A percentile compares a stretch with the other conserved stretches of the same genome.
Conservation (phyloP, 2,888 invertebrate species). For the Ophion costatus region DNA sequence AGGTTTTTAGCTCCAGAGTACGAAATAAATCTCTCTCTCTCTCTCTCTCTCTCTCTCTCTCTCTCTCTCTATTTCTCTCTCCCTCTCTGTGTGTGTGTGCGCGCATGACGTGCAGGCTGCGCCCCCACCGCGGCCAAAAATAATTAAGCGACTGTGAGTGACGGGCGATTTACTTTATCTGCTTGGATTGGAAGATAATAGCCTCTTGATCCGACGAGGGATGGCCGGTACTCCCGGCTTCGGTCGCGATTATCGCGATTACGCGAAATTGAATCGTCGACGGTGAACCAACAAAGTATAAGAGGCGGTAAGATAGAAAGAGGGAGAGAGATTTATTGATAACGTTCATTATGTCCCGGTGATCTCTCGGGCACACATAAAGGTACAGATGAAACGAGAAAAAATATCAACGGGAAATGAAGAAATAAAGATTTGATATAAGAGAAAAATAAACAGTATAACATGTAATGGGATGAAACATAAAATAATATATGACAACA, state of each 20-base stretch:
- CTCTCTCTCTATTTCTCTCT: too few species aligned
- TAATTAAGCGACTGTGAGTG: constrained; percentile 42
- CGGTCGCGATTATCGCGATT: background rate
- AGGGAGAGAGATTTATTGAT: background rate
- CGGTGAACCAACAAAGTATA: background rate
- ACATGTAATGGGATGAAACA: too few species aligned
- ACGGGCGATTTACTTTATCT: constrained; percentile 1
- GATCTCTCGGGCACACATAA: too few species aligned
- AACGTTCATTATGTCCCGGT: background rate
- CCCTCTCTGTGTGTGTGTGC: background rate
- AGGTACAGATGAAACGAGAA: too few species aligned
- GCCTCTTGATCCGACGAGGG: background rate
- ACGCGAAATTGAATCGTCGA: background rate
- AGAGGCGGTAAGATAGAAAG: background rate
- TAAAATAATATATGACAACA: too few species aligned
- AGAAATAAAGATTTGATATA: too few species aligned
- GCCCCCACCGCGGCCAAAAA: constrained; percentile 12
- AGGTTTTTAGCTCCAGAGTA: too few species aligned
- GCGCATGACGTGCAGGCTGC: constrained; percentile 1
- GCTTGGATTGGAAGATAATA: background rate
- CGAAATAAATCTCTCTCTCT: background rate
- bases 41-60: background rate
- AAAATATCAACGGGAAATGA: too few species aligned
- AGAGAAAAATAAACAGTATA: too few species aligned
- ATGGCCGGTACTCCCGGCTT: background rate